Evolutionary conservation across 2,888 invertebrate species (phyloP), one percentile per base, ranked within the genome.

Genomic region (Eulithis testata): DNA sequence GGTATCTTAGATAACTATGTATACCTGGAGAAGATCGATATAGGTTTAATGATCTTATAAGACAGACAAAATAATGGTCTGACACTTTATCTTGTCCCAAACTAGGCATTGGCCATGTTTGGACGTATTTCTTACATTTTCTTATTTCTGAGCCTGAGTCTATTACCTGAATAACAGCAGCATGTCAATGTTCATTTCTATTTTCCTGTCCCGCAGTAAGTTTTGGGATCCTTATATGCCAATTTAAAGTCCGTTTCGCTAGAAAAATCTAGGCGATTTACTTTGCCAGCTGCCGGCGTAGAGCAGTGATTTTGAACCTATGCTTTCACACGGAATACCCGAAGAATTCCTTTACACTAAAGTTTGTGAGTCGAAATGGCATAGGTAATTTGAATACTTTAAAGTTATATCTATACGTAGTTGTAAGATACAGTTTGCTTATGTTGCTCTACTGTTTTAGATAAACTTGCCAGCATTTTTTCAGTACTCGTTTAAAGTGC

Each of bases 201-300:
- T 36, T 57, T 63, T 47, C 7, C 3, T 52, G 52, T 40, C 53
- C 47, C 21, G 51, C 50, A 68, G 53, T 61, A 61, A 55, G 7
- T 21, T 36, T 40, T 54, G 11, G 43, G 65, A 64, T 60, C 75
- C 71, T 72, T 81, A 80, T 85, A 85, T 84, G 81, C 76, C 81
- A 84, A 80, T 80, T 78, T 79, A 73, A 71, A 79, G 76, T 78
- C 72, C 81, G 77, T 81, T 79, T 77, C 71, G 71, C 73, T 78
- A 77, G 80, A 83, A 84, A 86, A 85, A 80, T 81, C 83, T 81
- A 80, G 79, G 63, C 76, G 76, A 84, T 84, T 83, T 77, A 74
- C 77, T 79, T 79, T 74, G 75, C 72, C 75, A 70, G 44, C 69
- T 75, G 72, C 66, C 56, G 44, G 54, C 44, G 36, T 57, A 21